Evolutionary conservation across 1,140 invertebrate species (phyloP).

Genomic region (Leucophenga varia): DNA sequence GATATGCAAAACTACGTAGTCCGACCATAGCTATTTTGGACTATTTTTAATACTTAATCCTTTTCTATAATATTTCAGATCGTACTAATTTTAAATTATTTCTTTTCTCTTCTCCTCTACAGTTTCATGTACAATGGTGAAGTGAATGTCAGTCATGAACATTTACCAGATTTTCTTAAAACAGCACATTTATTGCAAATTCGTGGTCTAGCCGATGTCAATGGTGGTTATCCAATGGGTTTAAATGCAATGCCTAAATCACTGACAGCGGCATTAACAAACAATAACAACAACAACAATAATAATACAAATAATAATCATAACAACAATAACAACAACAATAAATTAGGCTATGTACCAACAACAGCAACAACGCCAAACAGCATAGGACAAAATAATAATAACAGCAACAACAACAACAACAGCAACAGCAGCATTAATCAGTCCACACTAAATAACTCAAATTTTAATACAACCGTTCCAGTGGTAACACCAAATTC

Average conservation of each 20-base stretch:
- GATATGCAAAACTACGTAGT: no score
- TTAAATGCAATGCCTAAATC: constrained; percentile 20
- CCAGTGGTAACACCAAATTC: constrained; percentile 17
- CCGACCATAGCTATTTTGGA: no score
- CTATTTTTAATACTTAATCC: no score
- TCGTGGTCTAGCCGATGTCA: constrained; percentile 83
- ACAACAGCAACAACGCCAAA: constrained; percentile 34
- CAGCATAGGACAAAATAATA: no score
- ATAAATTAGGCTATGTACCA: constrained; percentile 20
- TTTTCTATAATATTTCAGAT: no score
- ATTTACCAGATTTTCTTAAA: constrained; percentile 82
- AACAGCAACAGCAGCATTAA: neutral
- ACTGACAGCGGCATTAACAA: constrained; percentile 31
- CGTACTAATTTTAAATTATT: no score
- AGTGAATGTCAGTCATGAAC: constrained; percentile 88
- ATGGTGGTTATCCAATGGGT: constrained; percentile 57
- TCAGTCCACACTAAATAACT: constrained; percentile 29
- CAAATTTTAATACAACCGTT: constrained; percentile 32
- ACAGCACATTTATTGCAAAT: constrained; percentile 90
- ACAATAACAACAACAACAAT: constrained; percentile 43
- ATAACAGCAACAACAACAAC: constrained; percentile 29
- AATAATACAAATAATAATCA: constrained; percentile 12
- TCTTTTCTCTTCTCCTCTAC: constrained; percentile 1
- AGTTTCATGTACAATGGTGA: constrained; percentile 95
- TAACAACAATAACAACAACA: constrained; percentile 11